Evolutionary conservation across 2,113 vertebrate genomes (phyloP).

Genomic region (Jacana jacana): DNA sequence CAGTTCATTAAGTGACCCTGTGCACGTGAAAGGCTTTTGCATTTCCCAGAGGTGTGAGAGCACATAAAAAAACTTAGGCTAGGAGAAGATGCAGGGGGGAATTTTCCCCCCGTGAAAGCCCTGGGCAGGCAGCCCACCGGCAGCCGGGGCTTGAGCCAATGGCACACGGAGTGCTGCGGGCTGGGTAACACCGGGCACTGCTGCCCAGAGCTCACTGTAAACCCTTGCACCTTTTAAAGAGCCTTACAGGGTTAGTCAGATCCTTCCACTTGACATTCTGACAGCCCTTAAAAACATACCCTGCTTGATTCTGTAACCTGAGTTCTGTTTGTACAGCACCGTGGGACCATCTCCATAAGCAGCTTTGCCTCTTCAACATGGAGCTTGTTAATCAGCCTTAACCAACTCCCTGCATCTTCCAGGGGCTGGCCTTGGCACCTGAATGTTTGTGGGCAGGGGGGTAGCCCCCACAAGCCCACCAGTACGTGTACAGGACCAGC

Average conservation of each 20-base stretch:
- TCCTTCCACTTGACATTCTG: fast-evolving
- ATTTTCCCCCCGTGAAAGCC: background rate
- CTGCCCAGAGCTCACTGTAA: fast-evolving
- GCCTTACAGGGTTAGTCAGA: background rate
- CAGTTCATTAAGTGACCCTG: fast-evolving
- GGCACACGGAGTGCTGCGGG: fast-evolving
- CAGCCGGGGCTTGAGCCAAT: fast-evolving
- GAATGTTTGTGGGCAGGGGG: fast-evolving
- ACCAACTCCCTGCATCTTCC: too few relatives aligned
- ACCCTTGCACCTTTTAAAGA: background rate
- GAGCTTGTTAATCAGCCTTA: background rate
- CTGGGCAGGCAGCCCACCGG: background rate
- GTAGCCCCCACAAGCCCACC: background rate
- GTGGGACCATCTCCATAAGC: background rate
- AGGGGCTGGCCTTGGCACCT: background rate
- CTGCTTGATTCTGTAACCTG: background rate
- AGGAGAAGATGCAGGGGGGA: background rate
- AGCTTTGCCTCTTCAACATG: background rate
- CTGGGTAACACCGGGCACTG: background rate
- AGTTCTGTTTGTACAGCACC: background rate
- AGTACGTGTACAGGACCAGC: background rate
- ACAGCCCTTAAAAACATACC: background rate
- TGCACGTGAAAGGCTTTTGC: background rate
- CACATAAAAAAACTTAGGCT: background rate
- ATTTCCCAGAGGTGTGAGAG: background rate